Base-by-base conservation (phyloP, 2,888 invertebrate species). In the Lasioglossum villosulum region DNA sequence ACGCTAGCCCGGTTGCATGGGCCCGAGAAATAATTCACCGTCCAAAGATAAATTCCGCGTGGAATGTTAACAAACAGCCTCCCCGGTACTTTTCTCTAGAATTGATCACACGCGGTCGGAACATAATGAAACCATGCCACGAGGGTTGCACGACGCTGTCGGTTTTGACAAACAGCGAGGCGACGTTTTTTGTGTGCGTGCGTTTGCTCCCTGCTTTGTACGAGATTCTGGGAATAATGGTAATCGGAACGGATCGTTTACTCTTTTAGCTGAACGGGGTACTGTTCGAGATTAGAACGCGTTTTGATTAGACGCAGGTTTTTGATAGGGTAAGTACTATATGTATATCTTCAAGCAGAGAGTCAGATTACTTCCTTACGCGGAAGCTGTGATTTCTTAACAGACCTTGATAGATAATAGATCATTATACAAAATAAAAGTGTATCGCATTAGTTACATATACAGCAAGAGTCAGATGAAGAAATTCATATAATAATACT, bases 21-120 rank as follows among this genome's bases (percentile, higher is more conserved):
- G 14, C 19, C 56, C 66, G 27, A 68, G 45, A 23, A 77, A 77
- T 84, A 68, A 83, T 84, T 77, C 84, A 68, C 30, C 6, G 66
- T 12, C 10, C 68, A 76, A 84, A 83, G 84, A 77, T 83, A 83
- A 68, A 84, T 77, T 70, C 75, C 23, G 19, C 19, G 45, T 59
- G 68, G n/a, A 73, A 73, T 56, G 59, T 45, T 76, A 73, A 73
- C 30, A 42, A 30, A 52, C 30, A 27, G 16, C n/a, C 45, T 23
- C 52, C 74, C 68, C 10, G 37, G 68, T 68, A 37, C 37, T 37
- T 39, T 68, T 68, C 68, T 37, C 23, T 37, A 37, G 23, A 39
- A 68, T 39, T 68, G 37, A 68, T 34, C 37, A 19, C 37, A 68
- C 37, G 4, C 37, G 34, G 37, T 8, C 37, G 37, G 23, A 23